These are phyloP conservation scores for Malacosoma neustria DNA, from an alignment of 2,888 invertebrate genomes.

Conservation along the genomic window DNA sequence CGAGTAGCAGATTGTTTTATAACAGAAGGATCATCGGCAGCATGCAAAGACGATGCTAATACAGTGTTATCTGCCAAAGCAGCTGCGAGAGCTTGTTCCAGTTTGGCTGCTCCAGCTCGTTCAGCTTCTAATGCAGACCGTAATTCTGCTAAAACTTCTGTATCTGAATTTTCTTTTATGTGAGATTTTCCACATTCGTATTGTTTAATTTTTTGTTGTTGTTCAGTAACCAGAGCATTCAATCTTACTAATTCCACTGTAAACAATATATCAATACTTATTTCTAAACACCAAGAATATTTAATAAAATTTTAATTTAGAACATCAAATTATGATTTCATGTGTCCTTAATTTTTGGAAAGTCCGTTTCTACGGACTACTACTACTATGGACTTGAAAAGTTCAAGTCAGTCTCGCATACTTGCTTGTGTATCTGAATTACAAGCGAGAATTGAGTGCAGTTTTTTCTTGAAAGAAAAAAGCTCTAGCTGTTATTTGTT, in stretches of 20 bases:
- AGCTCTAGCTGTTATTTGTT: too few species aligned
- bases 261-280: too few species aligned
- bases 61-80: conserved; percentile 49
- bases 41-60: conserved; percentile 37
- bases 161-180: conserved; percentile 20
- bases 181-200: conserved; percentile 12
- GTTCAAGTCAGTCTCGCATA: too few species aligned
- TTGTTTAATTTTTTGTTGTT: conserved; percentile 28
- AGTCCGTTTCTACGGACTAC: too few species aligned
- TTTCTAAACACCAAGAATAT: too few species aligned
- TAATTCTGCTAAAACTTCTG: conserved; percentile 34
- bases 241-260: conserved; percentile 50
- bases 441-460: too few species aligned
- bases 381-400: too few species aligned
- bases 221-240: conserved; percentile 32
- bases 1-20: conserved; percentile 15
- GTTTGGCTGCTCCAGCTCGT: conserved; percentile 36
- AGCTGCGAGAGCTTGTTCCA: conserved; percentile 45
- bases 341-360: too few species aligned
- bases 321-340: too few species aligned
- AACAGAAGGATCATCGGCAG: conserved; percentile 24
- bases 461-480: too few species aligned
- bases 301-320: too few species aligned
- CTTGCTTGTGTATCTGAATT: too few species aligned
- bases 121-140: conserved; percentile 46